A percentile compares a stretch with the other conserved stretches of the same genome.
Evolutionary conservation across 2,113 vertebrate species (phyloP).

Genomic region (Microtus ochrogaster): DNA sequence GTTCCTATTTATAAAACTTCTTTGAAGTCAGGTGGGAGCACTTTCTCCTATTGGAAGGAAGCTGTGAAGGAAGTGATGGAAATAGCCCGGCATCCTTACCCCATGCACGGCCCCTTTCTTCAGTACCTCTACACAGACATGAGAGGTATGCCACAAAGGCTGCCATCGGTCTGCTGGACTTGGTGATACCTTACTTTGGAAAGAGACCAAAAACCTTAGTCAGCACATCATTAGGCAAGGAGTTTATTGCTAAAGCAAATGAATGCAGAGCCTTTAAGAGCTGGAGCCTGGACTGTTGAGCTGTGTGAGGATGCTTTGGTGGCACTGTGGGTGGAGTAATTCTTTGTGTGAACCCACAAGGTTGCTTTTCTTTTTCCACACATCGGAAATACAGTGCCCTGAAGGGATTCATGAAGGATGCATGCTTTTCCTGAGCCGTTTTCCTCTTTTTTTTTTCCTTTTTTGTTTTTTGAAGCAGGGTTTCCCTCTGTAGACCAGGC

Average conservation of each 20-base stretch:
- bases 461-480: neutral
- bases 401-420: neutral
- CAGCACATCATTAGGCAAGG: conserved; percentile 97
- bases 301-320: neutral
- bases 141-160: conserved; percentile 89
- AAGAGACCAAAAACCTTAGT: conserved; percentile 95
- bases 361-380: neutral
- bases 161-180: conserved; percentile 93
- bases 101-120: conserved; percentile 96
- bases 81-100: conserved; percentile 96
- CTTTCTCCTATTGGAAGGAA: conserved; percentile 97
- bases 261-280: conserved; percentile 97
- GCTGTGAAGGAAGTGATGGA: conserved; percentile 97
- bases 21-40: conserved; percentile 97
- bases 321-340: conserved; percentile 23
- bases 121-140: conserved; percentile 97
- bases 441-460: neutral
- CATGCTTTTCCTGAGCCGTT: conserved; percentile 33
- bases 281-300: conserved; percentile 86
- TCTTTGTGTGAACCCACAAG: conserved; percentile 45
- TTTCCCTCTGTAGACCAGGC: neutral
- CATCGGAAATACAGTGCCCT: neutral
- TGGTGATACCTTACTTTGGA: conserved; percentile 98
- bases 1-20: conserved; percentile 97
- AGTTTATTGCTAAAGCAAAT: conserved; percentile 96